Evolutionary conservation across 2,888 invertebrate species (phyloP).

Genomic region (Acleris literana): DNA sequence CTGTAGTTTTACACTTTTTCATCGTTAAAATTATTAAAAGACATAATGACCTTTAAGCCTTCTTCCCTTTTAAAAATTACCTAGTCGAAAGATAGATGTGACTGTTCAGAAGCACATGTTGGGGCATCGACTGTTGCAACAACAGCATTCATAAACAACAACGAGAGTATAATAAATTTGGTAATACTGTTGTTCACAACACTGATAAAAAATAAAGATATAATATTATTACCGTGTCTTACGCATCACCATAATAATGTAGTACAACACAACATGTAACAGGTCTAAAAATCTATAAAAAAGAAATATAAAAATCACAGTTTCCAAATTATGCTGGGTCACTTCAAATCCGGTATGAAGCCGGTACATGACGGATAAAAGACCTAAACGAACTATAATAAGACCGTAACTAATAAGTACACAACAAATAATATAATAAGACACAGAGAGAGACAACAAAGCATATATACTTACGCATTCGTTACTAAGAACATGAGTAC

Average conservation of each 20-base stretch:
- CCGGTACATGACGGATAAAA: conserved; percentile 60
- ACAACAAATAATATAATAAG: conserved; percentile 70
- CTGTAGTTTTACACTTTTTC: conserved; percentile 34
- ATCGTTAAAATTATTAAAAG: conserved; percentile 38
- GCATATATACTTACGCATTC: conserved; percentile 73
- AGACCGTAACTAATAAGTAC: conserved; percentile 80
- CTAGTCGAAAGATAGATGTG: conserved; percentile 45
- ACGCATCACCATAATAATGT: conserved; percentile 56
- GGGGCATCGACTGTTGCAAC: conserved; percentile 61
- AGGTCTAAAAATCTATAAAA: conserved; percentile 78
- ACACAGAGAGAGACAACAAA: conserved; percentile 77
- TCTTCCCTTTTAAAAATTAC: conserved; percentile 61
- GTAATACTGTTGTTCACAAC: conserved; percentile 55
- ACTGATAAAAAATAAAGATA: conserved; percentile 48
- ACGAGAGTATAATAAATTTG: conserved; percentile 52
- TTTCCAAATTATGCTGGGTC: conserved; percentile 82
- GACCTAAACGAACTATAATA: conserved; percentile 64
- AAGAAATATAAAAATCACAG: conserved; percentile 82
- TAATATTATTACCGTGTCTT: conserved; percentile 39
- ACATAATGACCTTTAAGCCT: conserved; percentile 56
- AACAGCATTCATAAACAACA: conserved; percentile 55
- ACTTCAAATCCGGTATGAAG: conserved; percentile 78
- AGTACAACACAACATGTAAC: conserved; percentile 79
- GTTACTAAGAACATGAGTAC: conserved; percentile 65
- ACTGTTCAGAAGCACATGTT: conserved; percentile 71